Base-by-base conservation (phyloP, 2,113 vertebrate species). In the Poecile atricapillus region DNA sequence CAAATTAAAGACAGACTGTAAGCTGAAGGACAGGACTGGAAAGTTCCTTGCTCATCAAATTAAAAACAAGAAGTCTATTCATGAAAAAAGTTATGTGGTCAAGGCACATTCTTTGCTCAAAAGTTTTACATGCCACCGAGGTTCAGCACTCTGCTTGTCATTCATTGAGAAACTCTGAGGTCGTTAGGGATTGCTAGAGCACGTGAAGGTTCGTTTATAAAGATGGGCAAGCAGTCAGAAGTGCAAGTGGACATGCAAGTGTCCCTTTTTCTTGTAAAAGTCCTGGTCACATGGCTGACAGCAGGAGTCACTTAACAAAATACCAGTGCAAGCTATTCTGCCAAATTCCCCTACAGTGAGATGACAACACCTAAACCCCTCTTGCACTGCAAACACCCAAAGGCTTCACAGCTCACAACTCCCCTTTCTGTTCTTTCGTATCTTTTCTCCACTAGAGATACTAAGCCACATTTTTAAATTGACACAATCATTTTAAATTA, bases 1-100 rank as follows among this genome's bases (percentile, higher is more conserved):
- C 73, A 98, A 98, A 98, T 98, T 98, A 96, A 98, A 98, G 96
- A 98, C 98, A 98, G 97, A 98, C 81, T 98, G 86, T 84, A 97
- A 97, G 97, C 87, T 78, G 10, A 94, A 95, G 93, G 95, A 97
- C 94, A 96, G 91, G 87, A 89, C 90, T 98, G 95, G 97, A 98
- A 98, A 98, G 93, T 96, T 98, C 96, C 56, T 94, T 97, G 93
- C 94, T 97, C 98, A 97, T 98, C 97, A 97, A 96, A 97, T 97
- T 96, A 97, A 98, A 98, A 98, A 97, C 97, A 98, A 98, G 96
- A 97, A 88, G 81, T 90, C 95, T 97, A 97, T 97, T 98, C 97
- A 97, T 86, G 65, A 96, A 96, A 97, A 97, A 97, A 89, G 37
- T 96, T 97, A 88, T 6, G 33, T 91, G 97, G 95, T 97, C 96